Conservation (phyloP, 30 jellyfish, hydroid and myxozoan species). For the Cassiopea andromeda region DNA sequence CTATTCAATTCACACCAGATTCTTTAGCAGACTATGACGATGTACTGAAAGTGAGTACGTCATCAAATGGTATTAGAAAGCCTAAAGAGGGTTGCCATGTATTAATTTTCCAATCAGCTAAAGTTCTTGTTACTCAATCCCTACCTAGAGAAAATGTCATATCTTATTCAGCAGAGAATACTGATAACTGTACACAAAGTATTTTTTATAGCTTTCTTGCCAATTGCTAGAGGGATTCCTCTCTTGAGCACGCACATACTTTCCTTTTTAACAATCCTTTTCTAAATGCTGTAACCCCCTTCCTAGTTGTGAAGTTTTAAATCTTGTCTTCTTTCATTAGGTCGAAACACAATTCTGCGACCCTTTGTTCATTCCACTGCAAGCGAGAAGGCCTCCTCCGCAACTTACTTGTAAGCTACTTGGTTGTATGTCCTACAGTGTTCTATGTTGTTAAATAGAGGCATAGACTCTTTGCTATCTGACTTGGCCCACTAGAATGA, state of each 20-base stretch:
- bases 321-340: slow-evolving; percentile 21
- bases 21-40: slow-evolving; percentile 89
- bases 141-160: too few relatives aligned
- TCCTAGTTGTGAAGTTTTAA: neutral
- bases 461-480: neutral
- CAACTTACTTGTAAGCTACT: slow-evolving; percentile 49
- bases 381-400: slow-evolving; percentile 81
- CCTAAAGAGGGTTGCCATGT: neutral
- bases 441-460: neutral
- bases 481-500: too few relatives aligned
- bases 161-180: too few relatives aligned
- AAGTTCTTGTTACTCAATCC: too few relatives aligned
- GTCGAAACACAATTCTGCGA: slow-evolving; percentile 69
- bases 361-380: slow-evolving; percentile 64
- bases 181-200: too few relatives aligned
- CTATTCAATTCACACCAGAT: slow-evolving; percentile 79
- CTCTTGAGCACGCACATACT: too few relatives aligned
- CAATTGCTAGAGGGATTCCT: too few relatives aligned
- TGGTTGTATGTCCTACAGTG: neutral
- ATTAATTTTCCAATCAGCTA: too few relatives aligned
- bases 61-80: too few relatives aligned
- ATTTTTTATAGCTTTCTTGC: too few relatives aligned
- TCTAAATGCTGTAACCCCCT: neutral
- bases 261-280: too few relatives aligned
- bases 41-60: slow-evolving; percentile 63